phyloP scores from a whole-genome alignment of 2,888 invertebrate species.

The Idaea straminata region DNA sequence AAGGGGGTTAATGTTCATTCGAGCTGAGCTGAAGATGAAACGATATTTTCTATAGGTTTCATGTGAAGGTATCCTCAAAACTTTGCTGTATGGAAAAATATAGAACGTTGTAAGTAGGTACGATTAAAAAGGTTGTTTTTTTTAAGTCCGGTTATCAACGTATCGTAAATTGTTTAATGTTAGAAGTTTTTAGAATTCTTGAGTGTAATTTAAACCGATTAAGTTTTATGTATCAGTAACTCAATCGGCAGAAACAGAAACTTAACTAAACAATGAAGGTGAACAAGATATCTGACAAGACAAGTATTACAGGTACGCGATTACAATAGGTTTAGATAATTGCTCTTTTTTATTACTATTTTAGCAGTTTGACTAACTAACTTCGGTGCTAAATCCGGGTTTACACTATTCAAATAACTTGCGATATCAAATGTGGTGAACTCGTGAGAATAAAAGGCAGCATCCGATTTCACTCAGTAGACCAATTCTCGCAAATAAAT shows the following conservation, averaged over 20 bases:
- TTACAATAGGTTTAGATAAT: neutral
- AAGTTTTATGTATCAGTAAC: conserved; percentile 20
- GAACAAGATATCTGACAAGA: conserved; percentile 20
- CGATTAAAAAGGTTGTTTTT: neutral
- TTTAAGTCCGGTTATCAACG: conserved; percentile 10
- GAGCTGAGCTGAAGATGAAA: too few relatives aligned
- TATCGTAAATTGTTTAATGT: conserved; percentile 11
- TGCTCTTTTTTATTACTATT: neutral
- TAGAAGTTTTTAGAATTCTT: conserved; percentile 16
- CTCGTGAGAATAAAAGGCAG: too few relatives aligned
- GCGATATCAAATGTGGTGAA: too few relatives aligned
- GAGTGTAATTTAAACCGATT: conserved; percentile 18
- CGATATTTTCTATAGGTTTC: too few relatives aligned
- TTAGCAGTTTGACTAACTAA: too few relatives aligned
- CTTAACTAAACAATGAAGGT: conserved; percentile 31
- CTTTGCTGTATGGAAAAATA: too few relatives aligned
- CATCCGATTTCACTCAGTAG: too few relatives aligned
- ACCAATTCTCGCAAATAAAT: too few relatives aligned
- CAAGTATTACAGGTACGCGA: neutral
- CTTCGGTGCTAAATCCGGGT: too few relatives aligned
- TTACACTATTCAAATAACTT: too few relatives aligned
- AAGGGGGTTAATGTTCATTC: too few relatives aligned
- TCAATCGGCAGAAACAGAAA: conserved; percentile 34
- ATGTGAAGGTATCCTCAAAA: neutral
- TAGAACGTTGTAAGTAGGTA: neutral